Percentiles rank a stretch among this genome's conserved stretches.
phyloP scores from a whole-genome alignment of 2,113 vertebrate genomes.

The Otolemur garnettii region DNA sequence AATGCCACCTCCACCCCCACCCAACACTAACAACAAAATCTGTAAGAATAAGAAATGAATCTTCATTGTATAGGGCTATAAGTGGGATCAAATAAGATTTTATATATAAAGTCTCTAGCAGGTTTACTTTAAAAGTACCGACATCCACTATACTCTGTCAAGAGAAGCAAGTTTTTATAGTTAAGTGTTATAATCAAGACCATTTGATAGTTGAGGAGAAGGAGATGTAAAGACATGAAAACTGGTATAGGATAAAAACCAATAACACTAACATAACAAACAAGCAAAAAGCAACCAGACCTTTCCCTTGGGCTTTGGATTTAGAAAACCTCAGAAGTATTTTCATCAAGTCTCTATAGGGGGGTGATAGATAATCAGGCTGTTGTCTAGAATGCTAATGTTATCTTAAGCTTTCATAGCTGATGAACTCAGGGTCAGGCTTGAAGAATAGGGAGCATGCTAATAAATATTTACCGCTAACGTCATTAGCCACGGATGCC shows the following conservation, averaged over 20 bases:
- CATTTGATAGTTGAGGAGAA: not conserved
- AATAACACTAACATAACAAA: not conserved
- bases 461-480: not conserved
- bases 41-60: not conserved
- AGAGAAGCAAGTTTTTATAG: not conserved
- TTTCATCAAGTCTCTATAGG: not conserved
- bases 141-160: not conserved
- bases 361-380: not conserved
- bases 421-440: not conserved
- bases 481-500: not conserved
- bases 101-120: not conserved
- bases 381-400: not conserved
- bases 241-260: not conserved
- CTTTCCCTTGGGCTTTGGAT: conserved; percentile 8
- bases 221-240: not conserved
- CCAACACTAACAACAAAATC: not conserved
- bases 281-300: not conserved
- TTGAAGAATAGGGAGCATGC: not conserved
- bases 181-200: not conserved
- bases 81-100: not conserved
- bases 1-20: not conserved
- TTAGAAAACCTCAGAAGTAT: not conserved
- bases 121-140: not conserved
- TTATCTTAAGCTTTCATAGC: not conserved
- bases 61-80: not conserved